Conservation (phyloP, 2,888 invertebrate genomes). For the Volucella inflata region DNA sequence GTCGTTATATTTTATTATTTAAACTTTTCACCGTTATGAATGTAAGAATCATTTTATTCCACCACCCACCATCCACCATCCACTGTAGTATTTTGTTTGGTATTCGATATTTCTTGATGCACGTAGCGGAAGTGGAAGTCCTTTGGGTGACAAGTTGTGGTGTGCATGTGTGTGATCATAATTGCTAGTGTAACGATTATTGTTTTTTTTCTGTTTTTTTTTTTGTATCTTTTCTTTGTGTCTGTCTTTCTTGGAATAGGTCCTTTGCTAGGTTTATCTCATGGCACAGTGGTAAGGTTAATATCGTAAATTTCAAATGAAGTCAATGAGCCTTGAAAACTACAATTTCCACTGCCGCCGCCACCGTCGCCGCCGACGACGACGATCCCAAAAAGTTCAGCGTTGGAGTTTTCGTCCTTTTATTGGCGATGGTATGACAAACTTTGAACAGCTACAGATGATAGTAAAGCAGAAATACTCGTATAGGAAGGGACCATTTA, state of each 20-base stretch:
- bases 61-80: not conserved
- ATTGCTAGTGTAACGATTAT: slow-evolving; percentile 66
- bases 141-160: slow-evolving; percentile 26
- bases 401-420: slow-evolving; percentile 13
- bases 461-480: slow-evolving; percentile 20
- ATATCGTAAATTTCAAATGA: slow-evolving; percentile 70
- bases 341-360: slow-evolving; percentile 68
- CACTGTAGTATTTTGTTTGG: slow-evolving; percentile 15
- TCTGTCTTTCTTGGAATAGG: not conserved
- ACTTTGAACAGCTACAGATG: slow-evolving; percentile 51
- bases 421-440: slow-evolving; percentile 27
- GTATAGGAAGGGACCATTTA: not conserved
- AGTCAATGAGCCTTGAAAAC: slow-evolving; percentile 75
- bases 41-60: slow-evolving; percentile 14
- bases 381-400: slow-evolving; percentile 27
- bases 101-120: slow-evolving; percentile 41
- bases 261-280: slow-evolving; percentile 63
- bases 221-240: not conserved
- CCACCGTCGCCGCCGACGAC: too few species aligned
- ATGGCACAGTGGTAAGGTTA: slow-evolving; percentile 52
- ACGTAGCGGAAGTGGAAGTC: slow-evolving; percentile 12
- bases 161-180: slow-evolving; percentile 43
- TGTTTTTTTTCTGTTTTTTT: slow-evolving; percentile 38
- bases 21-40: slow-evolving; percentile 73
- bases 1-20: slow-evolving; percentile 76